These are phyloP conservation scores for Pristionchus exspectatus DNA, from an alignment of 2,888 invertebrate species.

Conservation along the genomic window DNA sequence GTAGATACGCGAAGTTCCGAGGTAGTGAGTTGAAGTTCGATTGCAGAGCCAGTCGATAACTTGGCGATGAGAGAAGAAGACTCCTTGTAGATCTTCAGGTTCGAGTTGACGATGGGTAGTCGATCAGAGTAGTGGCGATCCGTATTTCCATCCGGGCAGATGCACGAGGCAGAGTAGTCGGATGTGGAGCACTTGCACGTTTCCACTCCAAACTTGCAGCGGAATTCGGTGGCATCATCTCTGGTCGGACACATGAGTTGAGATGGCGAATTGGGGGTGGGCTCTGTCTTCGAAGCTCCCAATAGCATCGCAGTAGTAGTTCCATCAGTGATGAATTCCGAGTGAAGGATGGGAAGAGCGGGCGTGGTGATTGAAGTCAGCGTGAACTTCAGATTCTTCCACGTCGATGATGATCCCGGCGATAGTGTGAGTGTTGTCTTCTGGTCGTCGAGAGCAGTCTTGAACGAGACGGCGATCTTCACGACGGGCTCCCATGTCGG, in stretches of 20 bases:
- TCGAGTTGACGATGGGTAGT: background rate
- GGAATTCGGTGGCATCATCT: constrained; percentile 18
- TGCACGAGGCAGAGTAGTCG: background rate
- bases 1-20: background rate
- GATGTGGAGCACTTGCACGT: background rate
- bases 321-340: constrained; percentile 44
- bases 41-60: background rate
- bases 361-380: constrained; percentile 20
- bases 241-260: constrained; percentile 36
- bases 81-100: background rate
- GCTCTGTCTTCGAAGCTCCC: constrained; percentile 6
- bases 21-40: constrained; percentile 25
- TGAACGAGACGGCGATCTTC: background rate
- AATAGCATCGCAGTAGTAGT: constrained; percentile 10
- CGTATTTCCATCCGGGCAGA: background rate
- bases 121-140: background rate
- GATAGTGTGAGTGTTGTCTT: constrained; percentile 25
- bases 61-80: background rate
- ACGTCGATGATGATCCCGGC: background rate
- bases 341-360: constrained; percentile 41
- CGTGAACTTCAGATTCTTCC: constrained; percentile 26
- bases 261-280: constrained; percentile 22
- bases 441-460: background rate
- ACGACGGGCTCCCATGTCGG: constrained; percentile 19
- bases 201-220: constrained; percentile 29